Conservation (phyloP, 2,113 vertebrate species). For the Leucosticte australis region DNA sequence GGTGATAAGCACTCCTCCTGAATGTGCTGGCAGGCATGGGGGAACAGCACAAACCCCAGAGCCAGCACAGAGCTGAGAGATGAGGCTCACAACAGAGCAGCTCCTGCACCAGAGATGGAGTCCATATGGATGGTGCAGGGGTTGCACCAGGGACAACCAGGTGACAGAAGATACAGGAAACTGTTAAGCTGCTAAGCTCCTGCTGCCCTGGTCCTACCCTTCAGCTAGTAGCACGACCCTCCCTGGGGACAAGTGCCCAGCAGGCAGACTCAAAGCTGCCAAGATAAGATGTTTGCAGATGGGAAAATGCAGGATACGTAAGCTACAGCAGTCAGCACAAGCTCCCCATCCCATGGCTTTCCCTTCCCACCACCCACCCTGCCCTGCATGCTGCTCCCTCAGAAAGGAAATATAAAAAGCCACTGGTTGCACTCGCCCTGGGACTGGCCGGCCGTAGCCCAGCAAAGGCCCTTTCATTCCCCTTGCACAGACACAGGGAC, state of each 20-base stretch:
- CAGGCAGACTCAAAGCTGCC: not conserved
- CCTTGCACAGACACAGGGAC: slow-evolving; percentile 25
- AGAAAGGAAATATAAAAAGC: slow-evolving; percentile 51
- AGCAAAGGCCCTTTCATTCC: slow-evolving; percentile 54
- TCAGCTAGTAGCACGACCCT: not conserved
- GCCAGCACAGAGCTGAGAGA: not conserved
- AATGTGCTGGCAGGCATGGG: accelerated
- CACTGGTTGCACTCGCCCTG: not conserved
- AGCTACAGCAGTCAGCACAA: accelerated
- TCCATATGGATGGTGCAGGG: not conserved
- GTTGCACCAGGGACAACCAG: not conserved
- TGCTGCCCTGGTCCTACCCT: not conserved
- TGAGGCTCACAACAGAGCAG: not conserved
- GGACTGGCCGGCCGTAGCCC: not conserved
- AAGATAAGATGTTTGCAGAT: not conserved
- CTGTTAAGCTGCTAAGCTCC: not conserved
- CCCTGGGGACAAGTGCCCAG: not conserved
- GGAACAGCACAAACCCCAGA: not conserved
- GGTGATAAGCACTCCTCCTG: not conserved
- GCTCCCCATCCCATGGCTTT: not conserved
- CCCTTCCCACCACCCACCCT: not conserved
- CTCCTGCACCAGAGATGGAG: not conserved
- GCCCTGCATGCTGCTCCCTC: not conserved
- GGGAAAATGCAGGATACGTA: not conserved
- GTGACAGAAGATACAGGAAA: not conserved